These are phyloP conservation scores for Eutolmus rufibarbis DNA, from an alignment of 2,888 invertebrate genomes.

Conservation along the genomic window DNA sequence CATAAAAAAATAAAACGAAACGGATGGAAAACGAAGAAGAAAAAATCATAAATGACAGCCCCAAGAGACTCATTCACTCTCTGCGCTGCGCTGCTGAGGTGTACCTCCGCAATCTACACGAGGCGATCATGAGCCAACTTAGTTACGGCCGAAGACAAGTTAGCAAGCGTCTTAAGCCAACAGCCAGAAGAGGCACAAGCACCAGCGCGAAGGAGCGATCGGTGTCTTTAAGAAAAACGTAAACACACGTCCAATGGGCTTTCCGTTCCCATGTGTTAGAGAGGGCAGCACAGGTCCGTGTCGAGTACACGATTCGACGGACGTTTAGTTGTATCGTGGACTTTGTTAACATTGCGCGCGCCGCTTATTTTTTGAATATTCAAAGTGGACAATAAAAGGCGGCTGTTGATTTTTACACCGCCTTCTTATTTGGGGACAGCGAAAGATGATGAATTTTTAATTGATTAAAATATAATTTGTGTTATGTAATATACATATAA, in stretches of 20 bases:
- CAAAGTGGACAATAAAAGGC: constrained; percentile 30
- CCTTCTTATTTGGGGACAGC: background rate
- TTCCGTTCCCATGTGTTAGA: constrained; percentile 12
- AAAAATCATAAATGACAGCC: constrained; percentile 12
- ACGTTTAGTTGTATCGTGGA: constrained; percentile 64
- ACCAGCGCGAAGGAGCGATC: constrained; percentile 22
- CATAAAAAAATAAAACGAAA: background rate
- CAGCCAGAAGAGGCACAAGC: constrained; percentile 2
- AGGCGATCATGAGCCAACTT: constrained; percentile 35
- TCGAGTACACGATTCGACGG: constrained; percentile 61
- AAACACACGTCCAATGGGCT: constrained; percentile 24
- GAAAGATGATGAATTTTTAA: constrained; percentile 16
- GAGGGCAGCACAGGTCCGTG: constrained; percentile 61
- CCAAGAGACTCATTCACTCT: constrained; percentile 37
- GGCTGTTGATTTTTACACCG: constrained; percentile 17
- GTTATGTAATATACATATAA: background rate
- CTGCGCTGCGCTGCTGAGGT: background rate
- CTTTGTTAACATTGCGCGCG: constrained; percentile 63
- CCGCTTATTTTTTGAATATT: constrained; percentile 45
- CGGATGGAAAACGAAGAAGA: background rate
- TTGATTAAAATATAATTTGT: constrained; percentile 25
- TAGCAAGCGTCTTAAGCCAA: background rate
- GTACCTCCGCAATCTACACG: constrained; percentile 10
- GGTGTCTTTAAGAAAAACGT: constrained; percentile 17
- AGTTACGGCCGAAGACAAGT: constrained; percentile 23